Evolutionary conservation across 2,888 invertebrate species (phyloP), one percentile per base, ranked within the genome.

Genomic region (Pterostichus madidus): DNA sequence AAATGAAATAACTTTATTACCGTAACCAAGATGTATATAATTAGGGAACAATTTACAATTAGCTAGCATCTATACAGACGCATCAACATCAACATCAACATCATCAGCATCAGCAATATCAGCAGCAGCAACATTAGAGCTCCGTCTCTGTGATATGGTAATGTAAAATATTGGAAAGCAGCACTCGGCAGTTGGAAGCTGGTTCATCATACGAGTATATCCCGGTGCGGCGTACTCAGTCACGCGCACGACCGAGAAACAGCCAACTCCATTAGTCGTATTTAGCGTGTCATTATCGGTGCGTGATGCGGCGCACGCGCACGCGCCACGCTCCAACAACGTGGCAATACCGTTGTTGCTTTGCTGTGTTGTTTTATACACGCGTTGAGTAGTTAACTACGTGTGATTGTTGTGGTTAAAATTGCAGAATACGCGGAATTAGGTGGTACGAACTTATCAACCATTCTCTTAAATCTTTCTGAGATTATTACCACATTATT

Each of bases 211-310:
- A 24, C 24, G 24, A 24, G 24, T 24, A 44, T 44, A 71, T 71
- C 68, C 68, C 68, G 44, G 17, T 71, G 68, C 39, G 68, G 68
- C 44, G 17, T 71, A 39, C 68, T 71, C 68, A 71, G 68, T 71
- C 68, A 71, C 68, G 68, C 68, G 31, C 68, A 71, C 39, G 31
- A 71, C 46, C 68, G 17, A 71, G 44, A 7, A 56, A 15, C 44
- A 71, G 68, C 68, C 68, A 71, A 71, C 68, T 71, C 68, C 68
- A 71, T 71, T 71, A 71, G 68, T 44, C 68, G 68, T 71, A 44
- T 71, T 71, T 71, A 71, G 68, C 68, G 68, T 71, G 68, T 71
- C 68, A 71, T 71, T 71, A 71, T 71, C 68, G 46, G 68, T 71
- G 44, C 68, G 68, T 71, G 46, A 71, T 44, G 44, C 44, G 10